Evolutionary conservation across 2,888 invertebrate genomes (phyloP), one percentile per base, ranked within the genome.

Genomic region (Leistus spinibarbis): DNA sequence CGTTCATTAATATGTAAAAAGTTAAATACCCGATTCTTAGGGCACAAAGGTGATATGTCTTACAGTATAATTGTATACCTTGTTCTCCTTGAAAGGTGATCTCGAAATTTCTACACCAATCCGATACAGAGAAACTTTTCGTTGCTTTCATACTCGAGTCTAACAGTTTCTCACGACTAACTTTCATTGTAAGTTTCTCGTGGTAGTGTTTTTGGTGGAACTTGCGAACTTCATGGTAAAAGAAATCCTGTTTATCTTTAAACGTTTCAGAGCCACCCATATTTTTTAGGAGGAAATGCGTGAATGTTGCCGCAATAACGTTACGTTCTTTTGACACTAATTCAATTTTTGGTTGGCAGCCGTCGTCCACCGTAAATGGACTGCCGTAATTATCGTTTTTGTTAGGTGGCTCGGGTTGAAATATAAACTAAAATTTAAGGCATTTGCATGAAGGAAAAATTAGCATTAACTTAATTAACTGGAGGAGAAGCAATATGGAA

Each of bases 261-360:
- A 98, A 97, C 10, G 96, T 94, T 86, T 97, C 97, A 63, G 96
- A 97, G 1, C 97, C 97, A 68, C 97, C 97, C 84, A 96, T 96
- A 87, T 97, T 97, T 86, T 95, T 95, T 27, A 96, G 87, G 78
- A 97, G 89, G 84, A 97, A 95, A 83, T 95, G 93, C 0, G 96
- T 95, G 86, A 96, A 97, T 20, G 96, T 95, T 76, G 97, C 97
- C 3, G 96, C 96, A 79, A 97, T 93, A 67, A 97, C 93, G 85
- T 96, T 96, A 1, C 96, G 89, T 84, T 96, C 95, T 78, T 92
- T 91, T 1, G 95, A 93, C 76, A 92, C 91, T 80, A 97, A 87
- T 85, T 93, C 92, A 77, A 97, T 90, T 81, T 92, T 91, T 0
- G 96, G 94, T 83, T 97, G 97, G 77, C 94, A 94, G 7, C 97